Conservation (phyloP, 2,113 vertebrate genomes). For the Cairina moschata region DNA sequence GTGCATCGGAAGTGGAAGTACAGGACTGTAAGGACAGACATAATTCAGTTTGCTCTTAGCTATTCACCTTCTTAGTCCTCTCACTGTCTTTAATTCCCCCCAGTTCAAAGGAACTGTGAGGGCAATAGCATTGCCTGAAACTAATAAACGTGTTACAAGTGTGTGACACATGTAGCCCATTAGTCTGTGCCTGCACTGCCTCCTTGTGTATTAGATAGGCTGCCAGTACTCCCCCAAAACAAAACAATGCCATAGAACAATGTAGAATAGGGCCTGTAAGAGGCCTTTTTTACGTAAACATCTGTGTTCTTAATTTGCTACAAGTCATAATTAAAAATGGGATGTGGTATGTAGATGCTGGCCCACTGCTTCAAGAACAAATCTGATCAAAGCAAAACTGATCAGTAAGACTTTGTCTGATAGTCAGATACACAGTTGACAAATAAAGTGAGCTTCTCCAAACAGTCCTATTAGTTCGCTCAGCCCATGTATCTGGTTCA, state of each 20-base stretch:
- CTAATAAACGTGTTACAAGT: conserved; percentile 10
- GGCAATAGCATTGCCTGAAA: not conserved
- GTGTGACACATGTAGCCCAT: conserved; percentile 9
- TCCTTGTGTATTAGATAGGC: conserved; percentile 49
- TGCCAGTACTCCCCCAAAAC: conserved; percentile 2
- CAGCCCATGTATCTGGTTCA: not conserved
- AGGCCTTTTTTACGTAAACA: not conserved
- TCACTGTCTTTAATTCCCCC: not conserved
- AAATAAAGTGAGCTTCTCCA: not conserved
- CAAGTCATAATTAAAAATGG: not conserved
- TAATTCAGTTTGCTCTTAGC: not conserved
- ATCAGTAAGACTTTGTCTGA: not conserved
- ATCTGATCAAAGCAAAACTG: not conserved
- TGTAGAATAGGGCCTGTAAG: not conserved
- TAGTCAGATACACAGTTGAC: not conserved
- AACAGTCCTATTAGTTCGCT: not conserved
- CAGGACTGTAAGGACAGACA: not conserved
- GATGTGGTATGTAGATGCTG: not conserved
- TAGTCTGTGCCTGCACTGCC: conserved; percentile 62
- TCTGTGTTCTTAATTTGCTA: not conserved
- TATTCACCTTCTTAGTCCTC: not conserved
- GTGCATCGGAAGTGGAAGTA: not conserved
- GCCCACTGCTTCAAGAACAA: not conserved
- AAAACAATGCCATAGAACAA: not conserved
- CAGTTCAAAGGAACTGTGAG: not conserved